Conservation (phyloP, 2,797 vertebrate species). For the Microhierax caerulescens region DNA sequence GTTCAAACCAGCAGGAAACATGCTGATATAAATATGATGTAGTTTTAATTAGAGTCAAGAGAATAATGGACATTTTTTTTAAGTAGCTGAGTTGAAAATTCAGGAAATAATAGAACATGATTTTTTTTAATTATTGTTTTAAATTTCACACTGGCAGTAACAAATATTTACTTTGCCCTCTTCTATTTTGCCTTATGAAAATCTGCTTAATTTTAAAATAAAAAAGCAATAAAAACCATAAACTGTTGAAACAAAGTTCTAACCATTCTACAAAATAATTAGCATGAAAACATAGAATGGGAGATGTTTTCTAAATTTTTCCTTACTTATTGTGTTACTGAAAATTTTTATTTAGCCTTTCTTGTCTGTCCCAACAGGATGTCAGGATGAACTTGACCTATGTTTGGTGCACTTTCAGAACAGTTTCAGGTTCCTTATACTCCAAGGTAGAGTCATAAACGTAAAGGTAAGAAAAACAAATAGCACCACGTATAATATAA, state of each 20-base stretch:
- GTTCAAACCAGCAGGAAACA: not conserved
- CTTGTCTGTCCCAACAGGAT: accelerated
- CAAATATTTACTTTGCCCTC: accelerated
- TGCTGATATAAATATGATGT: not conserved
- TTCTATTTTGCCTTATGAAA: not conserved
- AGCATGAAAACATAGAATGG: not conserved
- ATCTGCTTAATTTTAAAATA: not conserved
- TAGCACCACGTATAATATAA: not conserved
- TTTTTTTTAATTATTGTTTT: not conserved
- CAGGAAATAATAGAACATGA: not conserved
- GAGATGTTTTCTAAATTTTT: not conserved
- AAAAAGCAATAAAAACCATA: not conserved
- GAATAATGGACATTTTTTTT: not conserved
- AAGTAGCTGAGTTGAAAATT: not conserved
- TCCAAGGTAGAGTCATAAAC: not conserved
- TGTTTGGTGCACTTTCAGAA: not conserved
- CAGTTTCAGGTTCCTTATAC: not conserved
- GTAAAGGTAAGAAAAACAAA: not conserved
- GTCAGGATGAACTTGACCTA: not conserved
- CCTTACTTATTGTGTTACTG: not conserved
- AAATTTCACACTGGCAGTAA: not conserved
- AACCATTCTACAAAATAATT: not conserved
- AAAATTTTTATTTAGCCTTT: not conserved
- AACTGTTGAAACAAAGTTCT: not conserved
- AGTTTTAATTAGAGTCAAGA: constrained; percentile 18